phyloP scores from a whole-genome alignment of 2,888 invertebrate species.

The Tachina lurida region DNA sequence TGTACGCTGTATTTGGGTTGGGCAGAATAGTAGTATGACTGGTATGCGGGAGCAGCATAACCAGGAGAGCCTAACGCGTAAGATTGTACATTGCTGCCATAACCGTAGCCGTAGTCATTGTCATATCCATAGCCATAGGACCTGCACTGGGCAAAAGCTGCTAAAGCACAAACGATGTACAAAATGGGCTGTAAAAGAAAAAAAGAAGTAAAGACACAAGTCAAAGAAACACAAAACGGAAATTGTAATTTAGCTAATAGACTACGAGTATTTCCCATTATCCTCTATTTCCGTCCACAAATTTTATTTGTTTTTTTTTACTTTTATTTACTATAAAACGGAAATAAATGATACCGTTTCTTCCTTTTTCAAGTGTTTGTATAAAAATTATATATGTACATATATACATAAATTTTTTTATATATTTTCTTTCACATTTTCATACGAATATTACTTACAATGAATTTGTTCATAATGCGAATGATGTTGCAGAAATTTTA shows the following conservation, averaged over 20 bases:
- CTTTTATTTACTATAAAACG: constrained; percentile 25
- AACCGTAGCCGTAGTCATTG: constrained; percentile 52
- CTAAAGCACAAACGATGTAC: constrained; percentile 74
- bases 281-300: neutral
- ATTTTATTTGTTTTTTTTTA: constrained; percentile 11
- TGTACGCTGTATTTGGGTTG: constrained; percentile 71
- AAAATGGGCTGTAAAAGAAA: constrained; percentile 74
- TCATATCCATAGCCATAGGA: neutral
- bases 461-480: constrained; percentile 74
- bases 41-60: constrained; percentile 42
- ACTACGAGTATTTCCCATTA: constrained; percentile 28
- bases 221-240: constrained; percentile 23
- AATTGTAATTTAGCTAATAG: constrained; percentile 21
- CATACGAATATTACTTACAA: constrained; percentile 72
- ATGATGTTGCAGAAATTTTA: constrained; percentile 46
- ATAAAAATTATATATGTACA: neutral
- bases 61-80: constrained; percentile 13
- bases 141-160: constrained; percentile 73
- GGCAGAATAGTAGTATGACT: constrained; percentile 35
- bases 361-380: neutral
- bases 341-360: constrained; percentile 43
- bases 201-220: constrained; percentile 52
- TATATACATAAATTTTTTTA: neutral
- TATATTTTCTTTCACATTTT: neutral
- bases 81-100: constrained; percentile 63